Percentiles rank a stretch among this genome's conserved stretches.
These are phyloP conservation scores for Callionymus lyra DNA, from an alignment of 2,113 vertebrate genomes.

Conservation along the genomic window DNA sequence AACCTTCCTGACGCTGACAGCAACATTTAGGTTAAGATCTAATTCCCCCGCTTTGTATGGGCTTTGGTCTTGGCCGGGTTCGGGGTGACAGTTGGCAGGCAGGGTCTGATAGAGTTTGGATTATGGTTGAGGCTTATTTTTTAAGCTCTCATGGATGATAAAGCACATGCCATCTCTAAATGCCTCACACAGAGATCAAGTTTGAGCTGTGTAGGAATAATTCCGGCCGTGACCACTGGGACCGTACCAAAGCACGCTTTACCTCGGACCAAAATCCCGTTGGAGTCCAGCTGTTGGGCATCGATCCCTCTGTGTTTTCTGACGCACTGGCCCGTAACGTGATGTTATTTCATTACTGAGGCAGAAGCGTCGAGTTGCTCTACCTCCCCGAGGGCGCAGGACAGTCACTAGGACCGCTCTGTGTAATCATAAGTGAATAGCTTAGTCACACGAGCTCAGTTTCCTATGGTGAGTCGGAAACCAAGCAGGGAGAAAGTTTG, in stretches of 20 bases:
- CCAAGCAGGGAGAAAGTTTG: conserved; percentile 23
- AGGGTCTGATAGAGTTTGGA: conserved; percentile 50
- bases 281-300: conserved; percentile 66
- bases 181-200: conserved; percentile 23
- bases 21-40: conserved; percentile 40
- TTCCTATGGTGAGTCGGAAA: conserved; percentile 40
- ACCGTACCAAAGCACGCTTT: conserved; percentile 2
- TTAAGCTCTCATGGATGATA: conserved; percentile 54
- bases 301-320: conserved; percentile 74
- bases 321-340: conserved; percentile 67
- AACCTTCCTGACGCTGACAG: background rate
- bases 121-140: conserved; percentile 54
- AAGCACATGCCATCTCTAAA: conserved; percentile 58
- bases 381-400: conserved; percentile 52
- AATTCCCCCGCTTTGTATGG: conserved; percentile 47
- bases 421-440: conserved; percentile 32
- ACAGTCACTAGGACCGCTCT: conserved; percentile 51
- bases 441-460: conserved; percentile 33
- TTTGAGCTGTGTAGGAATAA: conserved; percentile 13
- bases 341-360: conserved; percentile 67
- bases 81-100: conserved; percentile 53
- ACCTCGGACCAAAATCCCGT: conserved; percentile 30
- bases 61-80: conserved; percentile 45
- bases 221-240: conserved; percentile 5
- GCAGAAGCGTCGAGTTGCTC: conserved; percentile 58